Conservation (phyloP, 1,140 invertebrate genomes). For the Dreissena rostriformis region DNA sequence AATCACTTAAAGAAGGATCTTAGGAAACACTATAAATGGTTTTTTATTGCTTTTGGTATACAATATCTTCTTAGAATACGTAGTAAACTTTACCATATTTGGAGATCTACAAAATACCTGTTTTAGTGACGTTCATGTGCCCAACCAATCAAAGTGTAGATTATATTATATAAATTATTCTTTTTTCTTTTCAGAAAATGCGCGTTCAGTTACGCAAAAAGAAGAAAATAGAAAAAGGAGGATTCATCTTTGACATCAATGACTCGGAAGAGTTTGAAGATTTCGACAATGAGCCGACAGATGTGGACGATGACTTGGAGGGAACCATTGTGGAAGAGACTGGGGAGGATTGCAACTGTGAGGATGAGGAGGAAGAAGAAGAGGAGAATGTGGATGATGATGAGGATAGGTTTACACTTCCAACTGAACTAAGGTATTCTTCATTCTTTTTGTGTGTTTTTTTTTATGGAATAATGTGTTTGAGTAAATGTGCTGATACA, state of each 20-base stretch:
- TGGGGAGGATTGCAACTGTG: slow-evolving; percentile 59
- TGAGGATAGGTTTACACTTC: neutral
- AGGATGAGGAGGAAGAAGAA: slow-evolving; percentile 42
- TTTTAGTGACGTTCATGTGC: too few relatives aligned
- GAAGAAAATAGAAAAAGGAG: slow-evolving; percentile 1
- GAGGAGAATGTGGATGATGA: neutral
- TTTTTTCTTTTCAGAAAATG: slow-evolving; percentile 49
- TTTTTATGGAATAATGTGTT: too few relatives aligned
- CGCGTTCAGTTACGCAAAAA: slow-evolving; percentile 39
- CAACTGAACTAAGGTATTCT: neutral
- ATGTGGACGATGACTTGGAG: neutral
- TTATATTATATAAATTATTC: too few relatives aligned
- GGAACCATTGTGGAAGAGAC: neutral
- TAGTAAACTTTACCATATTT: too few relatives aligned
- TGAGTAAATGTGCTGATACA: too few relatives aligned
- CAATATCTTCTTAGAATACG: too few relatives aligned
- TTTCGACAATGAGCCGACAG: neutral
- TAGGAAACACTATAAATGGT: too few relatives aligned
- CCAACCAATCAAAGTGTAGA: too few relatives aligned
- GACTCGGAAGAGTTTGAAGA: neutral
- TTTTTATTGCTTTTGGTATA: too few relatives aligned
- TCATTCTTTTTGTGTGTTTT: too few relatives aligned
- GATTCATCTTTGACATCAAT: neutral
- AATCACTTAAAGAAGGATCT: too few relatives aligned
- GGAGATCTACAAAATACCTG: neutral